These are phyloP conservation scores for Spongilla lacustris DNA, from an alignment of 37 sponge, comb jelly and placozoan genomes.

Conservation along the genomic window DNA sequence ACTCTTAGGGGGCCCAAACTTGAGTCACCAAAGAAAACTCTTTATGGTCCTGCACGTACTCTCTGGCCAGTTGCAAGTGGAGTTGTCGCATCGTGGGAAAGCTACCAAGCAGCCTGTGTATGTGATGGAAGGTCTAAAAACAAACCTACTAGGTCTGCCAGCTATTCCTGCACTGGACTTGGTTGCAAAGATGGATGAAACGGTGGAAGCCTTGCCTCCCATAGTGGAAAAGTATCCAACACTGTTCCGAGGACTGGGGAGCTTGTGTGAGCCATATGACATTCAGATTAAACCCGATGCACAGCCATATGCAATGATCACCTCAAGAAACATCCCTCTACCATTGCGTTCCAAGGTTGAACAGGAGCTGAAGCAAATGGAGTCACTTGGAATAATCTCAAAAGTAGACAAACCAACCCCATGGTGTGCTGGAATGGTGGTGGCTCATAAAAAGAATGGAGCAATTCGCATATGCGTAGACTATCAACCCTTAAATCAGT, in stretches of 20 bases:
- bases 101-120: conserved; percentile 13
- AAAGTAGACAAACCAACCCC: conserved; percentile 33
- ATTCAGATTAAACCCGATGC: conserved; percentile 25
- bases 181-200: conserved; percentile 12
- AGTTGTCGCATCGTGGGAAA: conserved; percentile 7
- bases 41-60: conserved; percentile 20
- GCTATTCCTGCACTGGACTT: conserved; percentile 30
- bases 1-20: neutral
- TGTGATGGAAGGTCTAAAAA: conserved; percentile 21
- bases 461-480: conserved; percentile 38
- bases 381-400: conserved; percentile 19
- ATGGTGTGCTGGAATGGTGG: conserved; percentile 46
- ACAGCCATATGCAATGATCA: conserved; percentile 22
- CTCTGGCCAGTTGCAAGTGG: conserved; percentile 15
- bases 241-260: conserved; percentile 34
- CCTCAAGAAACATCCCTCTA: conserved; percentile 26
- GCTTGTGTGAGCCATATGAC: conserved; percentile 6
- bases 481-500: conserved; percentile 15
- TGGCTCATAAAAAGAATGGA: conserved; percentile 28
- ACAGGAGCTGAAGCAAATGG: conserved; percentile 28
- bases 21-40: conserved; percentile 12
- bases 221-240: conserved; percentile 20
- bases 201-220: neutral
- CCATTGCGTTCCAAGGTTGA: conserved; percentile 28
- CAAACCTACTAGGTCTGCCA: conserved; percentile 39